These are phyloP conservation scores for Pipistrellus pipistrellus DNA, from an alignment of 2,797 vertebrate species.

Conservation along the genomic window DNA sequence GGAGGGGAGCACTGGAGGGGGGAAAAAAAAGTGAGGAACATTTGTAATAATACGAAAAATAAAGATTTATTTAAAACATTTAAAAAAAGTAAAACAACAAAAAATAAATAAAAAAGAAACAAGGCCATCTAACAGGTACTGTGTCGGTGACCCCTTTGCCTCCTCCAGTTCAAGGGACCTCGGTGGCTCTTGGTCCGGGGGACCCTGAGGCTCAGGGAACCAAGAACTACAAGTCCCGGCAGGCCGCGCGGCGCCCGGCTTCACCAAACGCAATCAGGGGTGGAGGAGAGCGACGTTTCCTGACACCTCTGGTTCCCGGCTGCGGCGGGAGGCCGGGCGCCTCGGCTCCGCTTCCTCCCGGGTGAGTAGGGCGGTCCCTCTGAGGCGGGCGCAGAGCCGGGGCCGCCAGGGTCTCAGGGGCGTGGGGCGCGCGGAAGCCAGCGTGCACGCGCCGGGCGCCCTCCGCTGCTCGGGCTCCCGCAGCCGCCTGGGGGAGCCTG, in stretches of 20 bases:
- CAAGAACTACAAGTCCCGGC: constrained; percentile 86
- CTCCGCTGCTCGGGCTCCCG: accelerated
- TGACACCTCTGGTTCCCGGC: background rate
- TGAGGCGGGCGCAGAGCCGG: accelerated
- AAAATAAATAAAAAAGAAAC: background rate
- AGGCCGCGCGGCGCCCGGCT: constrained; percentile 71
- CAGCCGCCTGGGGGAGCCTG: background rate
- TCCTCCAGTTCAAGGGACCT: accelerated
- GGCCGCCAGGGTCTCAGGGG: background rate
- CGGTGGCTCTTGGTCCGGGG: accelerated
- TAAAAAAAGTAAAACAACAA: no score
- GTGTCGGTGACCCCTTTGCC: accelerated
- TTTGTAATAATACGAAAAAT: no score
- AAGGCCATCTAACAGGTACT: background rate
- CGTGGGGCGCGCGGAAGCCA: background rate
- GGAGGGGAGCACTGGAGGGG: no score
- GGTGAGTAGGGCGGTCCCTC: constrained; percentile 54
- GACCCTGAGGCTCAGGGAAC: accelerated
- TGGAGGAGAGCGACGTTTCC: constrained; percentile 16
- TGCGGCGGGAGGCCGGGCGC: constrained; percentile 61
- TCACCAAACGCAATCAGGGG: background rate
- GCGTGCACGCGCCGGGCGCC: background rate
- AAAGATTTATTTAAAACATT: no score
- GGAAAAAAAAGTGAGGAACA: no score
- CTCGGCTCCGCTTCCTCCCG: background rate